These are phyloP conservation scores for Rousettus madagascariensis DNA, from an alignment of 2,797 vertebrate genomes.

Conservation along the genomic window DNA sequence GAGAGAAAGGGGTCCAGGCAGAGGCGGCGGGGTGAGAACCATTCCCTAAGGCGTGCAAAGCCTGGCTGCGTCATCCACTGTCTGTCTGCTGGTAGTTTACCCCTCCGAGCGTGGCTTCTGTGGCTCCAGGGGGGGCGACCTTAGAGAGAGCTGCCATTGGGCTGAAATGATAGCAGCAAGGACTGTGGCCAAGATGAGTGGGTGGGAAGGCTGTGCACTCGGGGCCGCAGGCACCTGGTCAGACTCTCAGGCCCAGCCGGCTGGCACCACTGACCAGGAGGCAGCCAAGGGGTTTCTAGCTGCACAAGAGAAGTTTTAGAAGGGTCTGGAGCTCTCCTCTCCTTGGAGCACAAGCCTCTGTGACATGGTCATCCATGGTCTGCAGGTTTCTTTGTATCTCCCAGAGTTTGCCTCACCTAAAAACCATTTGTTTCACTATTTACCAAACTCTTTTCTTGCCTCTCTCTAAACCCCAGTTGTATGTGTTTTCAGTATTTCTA, in stretches of 20 bases:
- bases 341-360: background rate
- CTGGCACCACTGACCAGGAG: background rate
- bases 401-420: too few species aligned
- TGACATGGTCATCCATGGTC: too few species aligned
- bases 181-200: background rate
- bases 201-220: background rate
- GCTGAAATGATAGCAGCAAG: background rate
- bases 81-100: too few species aligned
- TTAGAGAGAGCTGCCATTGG: background rate
- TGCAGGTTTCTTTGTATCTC: too few species aligned
- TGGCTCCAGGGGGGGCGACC: background rate
- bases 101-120: background rate
- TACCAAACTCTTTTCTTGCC: too few species aligned
- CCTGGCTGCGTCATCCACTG: accelerated
- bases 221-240: background rate
- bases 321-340: background rate
- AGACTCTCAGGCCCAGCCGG: background rate
- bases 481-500: too few species aligned
- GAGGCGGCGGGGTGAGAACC: background rate
- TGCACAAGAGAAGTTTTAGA: background rate
- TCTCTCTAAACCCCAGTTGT: too few species aligned
- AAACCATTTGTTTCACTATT: too few species aligned
- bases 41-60: background rate
- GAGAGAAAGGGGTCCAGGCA: background rate
- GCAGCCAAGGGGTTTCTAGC: background rate